Evolutionary conservation across 2,888 invertebrate species (phyloP), one percentile per base, ranked within the genome.

Genomic region (Disparrhopalites patrizii): DNA sequence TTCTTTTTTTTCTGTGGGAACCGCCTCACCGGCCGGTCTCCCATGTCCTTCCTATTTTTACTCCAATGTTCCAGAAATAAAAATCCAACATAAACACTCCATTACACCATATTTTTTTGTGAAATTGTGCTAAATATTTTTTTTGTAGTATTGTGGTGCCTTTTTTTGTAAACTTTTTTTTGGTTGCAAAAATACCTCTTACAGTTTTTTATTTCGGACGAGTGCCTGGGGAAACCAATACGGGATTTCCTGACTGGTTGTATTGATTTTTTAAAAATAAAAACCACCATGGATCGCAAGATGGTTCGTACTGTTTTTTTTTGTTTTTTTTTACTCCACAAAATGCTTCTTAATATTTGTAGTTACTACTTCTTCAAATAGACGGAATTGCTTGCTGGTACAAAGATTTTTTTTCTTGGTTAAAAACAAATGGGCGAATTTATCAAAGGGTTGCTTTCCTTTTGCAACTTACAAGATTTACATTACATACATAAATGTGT

Each of bases 241-340:
- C 2, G 18, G 3, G 23, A 23, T 47, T 47, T 47, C 3, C n/a
- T n/a, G 5, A 23, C 25, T 47, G 18, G 20, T 47, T 4, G 20
- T 18, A 8, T 47, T 47, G 23, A 23, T 20, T 47, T 47, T 47
- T 18, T 47, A 15, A 8, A 8, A 3, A 15, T n/a, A 43, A 43
- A 43, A n/a, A 10, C n/a, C 43, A 47, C 25, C 47, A 47, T 47
- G 47, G 47, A 47, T 47, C 47, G 25, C 25, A 47, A 47, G 47
- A 47, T 23, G 47, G 47, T 47, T 20, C 3, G 47, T 47, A 47
- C 25, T 47, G 8, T 23, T 47, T 47, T 47, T 47, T 20, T 47
- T 20, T 20, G 20, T 47, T 20, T 47, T 36, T 36, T 36, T 36
- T 10, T 36, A 15, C 15, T 36, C 36, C 15, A 36, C 15, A 10